Base-by-base conservation (phyloP, 2,113 vertebrate genomes). In the Malurus alboscapulatus region DNA sequence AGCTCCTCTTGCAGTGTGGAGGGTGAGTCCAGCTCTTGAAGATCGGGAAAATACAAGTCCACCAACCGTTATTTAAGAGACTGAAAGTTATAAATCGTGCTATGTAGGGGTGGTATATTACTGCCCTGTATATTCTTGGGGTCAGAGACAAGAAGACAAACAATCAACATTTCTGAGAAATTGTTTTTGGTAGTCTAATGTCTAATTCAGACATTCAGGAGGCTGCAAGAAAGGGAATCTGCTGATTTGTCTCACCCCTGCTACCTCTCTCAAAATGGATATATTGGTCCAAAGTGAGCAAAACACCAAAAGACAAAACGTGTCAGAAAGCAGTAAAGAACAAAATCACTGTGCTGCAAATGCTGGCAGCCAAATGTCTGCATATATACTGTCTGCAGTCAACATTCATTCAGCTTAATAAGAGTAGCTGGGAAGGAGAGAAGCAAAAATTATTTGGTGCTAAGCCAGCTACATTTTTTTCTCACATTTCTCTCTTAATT, bases 381-480 rank as follows among this genome's bases (percentile, higher is more conserved):
- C 53, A 87, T 53, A 75, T 14, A 18, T 0, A 14, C 44, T 14
- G 65, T 21, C 74, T 90, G 81, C 84, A 92, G 66, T 45, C 87
- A 84, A 82, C 74, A 75, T 57, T 36, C 47, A 66, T 83, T 44
- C 78, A 14, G 15, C 69, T 93, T 94, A 92, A 66, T 72, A 87
- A 69, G 63, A 74, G 47, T 21, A 62, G 50, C 0, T 65, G 72
- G 54, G 78, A 93, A 81, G 51, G 27, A 73, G 45, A 80, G 90
- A 83, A 48, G 55, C 63, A 73, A 74, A 91, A 87, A 85, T 36
- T 47, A 82, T 67, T 73, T 86, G 75, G 44, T 80, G 67, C 38
- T 62, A 38, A 42, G 76, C 47, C 81, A 93, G 81, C 44, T 3
- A 19, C 14, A 13, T 66, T 85, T 48, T 47, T 92, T 67, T 71